A percentile compares a stretch with the other conserved stretches of the same genome.
These are phyloP conservation scores for Rachycentron canadum DNA, from an alignment of 2,797 vertebrate genomes.

Conservation along the genomic window DNA sequence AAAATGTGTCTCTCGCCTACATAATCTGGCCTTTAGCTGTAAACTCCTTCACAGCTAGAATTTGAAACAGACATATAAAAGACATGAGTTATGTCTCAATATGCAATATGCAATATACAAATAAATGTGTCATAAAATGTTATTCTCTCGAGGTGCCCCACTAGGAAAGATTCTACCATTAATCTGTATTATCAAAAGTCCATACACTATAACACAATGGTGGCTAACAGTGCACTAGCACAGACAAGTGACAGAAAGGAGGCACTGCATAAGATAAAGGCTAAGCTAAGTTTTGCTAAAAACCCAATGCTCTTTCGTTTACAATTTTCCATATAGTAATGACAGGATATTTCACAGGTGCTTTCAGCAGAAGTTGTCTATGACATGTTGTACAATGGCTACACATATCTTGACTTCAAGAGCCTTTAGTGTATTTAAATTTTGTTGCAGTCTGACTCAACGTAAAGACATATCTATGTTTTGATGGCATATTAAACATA, in stretches of 20 bases:
- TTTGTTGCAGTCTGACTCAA: background rate
- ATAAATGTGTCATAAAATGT: constrained; percentile 28
- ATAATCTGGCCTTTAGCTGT: background rate
- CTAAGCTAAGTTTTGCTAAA: background rate
- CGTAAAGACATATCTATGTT: background rate
- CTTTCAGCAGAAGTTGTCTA: background rate
- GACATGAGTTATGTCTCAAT: constrained; percentile 26
- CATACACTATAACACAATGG: constrained; percentile 22
- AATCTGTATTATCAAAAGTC: constrained; percentile 53
- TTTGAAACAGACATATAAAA: background rate
- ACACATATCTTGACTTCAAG: background rate
- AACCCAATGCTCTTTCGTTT: background rate
- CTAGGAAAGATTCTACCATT: constrained; percentile 44
- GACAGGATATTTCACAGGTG: background rate
- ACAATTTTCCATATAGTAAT: too few relatives aligned
- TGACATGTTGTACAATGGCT: background rate
- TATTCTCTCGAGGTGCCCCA: constrained; percentile 19
- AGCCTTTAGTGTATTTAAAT: background rate
- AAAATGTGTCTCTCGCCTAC: background rate
- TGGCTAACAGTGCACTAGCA: constrained; percentile 61
- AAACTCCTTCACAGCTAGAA: background rate
- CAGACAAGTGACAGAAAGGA: constrained; percentile 69
- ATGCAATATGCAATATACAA: too few relatives aligned
- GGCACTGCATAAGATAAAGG: constrained; percentile 56
- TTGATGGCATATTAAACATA: background rate